Evolutionary conservation across 2,888 invertebrate genomes (phyloP), one percentile per base, ranked within the genome.

Genomic region (Andrena marginata): DNA sequence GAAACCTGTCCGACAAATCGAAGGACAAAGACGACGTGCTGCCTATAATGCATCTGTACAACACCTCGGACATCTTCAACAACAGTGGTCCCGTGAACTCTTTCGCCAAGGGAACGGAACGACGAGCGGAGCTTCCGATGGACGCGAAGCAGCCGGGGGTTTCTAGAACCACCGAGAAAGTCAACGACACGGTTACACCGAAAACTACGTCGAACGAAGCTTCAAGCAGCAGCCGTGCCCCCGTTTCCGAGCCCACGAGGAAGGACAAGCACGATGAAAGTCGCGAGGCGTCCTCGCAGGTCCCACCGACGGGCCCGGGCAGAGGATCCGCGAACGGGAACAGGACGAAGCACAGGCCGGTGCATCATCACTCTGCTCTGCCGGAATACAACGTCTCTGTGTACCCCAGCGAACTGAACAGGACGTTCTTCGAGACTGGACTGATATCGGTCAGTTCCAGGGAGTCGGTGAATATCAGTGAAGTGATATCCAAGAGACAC

Each of bases 11-110:
- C 10, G 93, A 93, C 86, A 90, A 92, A 49, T 86, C 86, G 35
- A 90, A 91, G 85, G 91, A 92, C 84, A 92, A 93, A 81, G 93
- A 94, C 85, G 93, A 93, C 67, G 87, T 94, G 48, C 76, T 94
- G 67, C 94, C 93, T 26, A 94, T 94, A 81, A 94, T 94, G 94
- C 91, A 93, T 68, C 87, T 93, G 73, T 94, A 93, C 90, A 93
- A 94, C 82, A 93, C 93, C 0, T 93, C 93, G 35, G 89, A 89
- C 42, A 93, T 94, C 48, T 94, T 94, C 82, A 93, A 94, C 80
- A 92, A 86, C 35, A 92, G 88, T 20, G 88, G 85, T 16, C 23
- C 73, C 7, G 33, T 75, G 76, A 82, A 70, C 65, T 60, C 85
- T n/a, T 35, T 67, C 59, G 51, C 75, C n/a, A 68, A 85, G 42